Evolutionary conservation across 1,140 invertebrate species (phyloP).

Genomic region (Zaprionus taronus): DNA sequence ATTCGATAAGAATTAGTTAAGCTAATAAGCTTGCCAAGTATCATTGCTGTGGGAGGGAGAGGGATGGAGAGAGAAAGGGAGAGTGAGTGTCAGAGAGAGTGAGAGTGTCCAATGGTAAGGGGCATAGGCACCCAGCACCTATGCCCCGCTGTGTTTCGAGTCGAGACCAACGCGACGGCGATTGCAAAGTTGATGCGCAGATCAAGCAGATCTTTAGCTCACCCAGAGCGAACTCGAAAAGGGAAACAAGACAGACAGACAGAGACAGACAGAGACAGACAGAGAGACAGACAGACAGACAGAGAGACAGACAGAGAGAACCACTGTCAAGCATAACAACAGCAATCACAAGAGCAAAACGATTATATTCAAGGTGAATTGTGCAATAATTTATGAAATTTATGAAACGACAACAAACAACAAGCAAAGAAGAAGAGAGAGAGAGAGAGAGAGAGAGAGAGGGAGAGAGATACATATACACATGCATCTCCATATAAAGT

Average conservation of each 20-base stretch:
- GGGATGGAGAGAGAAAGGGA: too few relatives aligned
- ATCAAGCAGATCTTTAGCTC: conserved; percentile 20
- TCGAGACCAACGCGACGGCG: conserved; percentile 27
- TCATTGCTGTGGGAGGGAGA: background rate
- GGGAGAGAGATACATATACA: too few relatives aligned
- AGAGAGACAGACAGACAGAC: background rate
- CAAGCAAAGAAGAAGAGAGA: conserved; percentile 34
- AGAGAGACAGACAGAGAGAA: background rate
- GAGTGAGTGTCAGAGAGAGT: background rate
- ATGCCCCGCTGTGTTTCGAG: too few relatives aligned
- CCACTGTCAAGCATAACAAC: conserved; percentile 33
- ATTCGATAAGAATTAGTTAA: conserved; percentile 16
- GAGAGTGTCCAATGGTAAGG: background rate
- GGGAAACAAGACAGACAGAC: conserved; percentile 8
- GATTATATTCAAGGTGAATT: conserved; percentile 65
- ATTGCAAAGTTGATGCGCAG: conserved; percentile 26
- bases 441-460: too few relatives aligned
- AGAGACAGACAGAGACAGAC: background rate
- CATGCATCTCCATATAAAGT: too few relatives aligned
- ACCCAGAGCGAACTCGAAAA: conserved; percentile 42
- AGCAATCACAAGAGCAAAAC: conserved; percentile 24
- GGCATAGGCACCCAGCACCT: background rate
- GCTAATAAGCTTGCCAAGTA: background rate
- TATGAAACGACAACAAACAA: conserved; percentile 67
- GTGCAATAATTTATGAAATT: conserved; percentile 77